Evolutionary conservation across 2,888 invertebrate genomes (phyloP).

Genomic region (Gerosis bhagava): DNA sequence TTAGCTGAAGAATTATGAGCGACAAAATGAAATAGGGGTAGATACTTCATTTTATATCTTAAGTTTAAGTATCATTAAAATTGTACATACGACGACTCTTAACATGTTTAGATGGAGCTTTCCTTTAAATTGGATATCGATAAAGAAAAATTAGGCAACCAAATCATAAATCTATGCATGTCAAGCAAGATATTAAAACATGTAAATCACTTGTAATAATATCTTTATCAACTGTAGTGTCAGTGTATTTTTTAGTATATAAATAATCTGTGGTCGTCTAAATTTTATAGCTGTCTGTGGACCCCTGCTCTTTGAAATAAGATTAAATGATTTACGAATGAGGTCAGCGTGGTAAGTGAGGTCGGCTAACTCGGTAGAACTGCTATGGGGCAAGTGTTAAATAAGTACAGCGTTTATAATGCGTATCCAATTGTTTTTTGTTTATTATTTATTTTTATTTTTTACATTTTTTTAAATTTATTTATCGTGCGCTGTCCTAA

Average conservation of each 20-base stretch:
- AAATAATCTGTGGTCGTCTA: slow-evolving; percentile 37
- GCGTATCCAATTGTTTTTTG: slow-evolving; percentile 3
- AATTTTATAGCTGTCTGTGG: slow-evolving; percentile 51
- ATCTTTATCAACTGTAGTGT: slow-evolving; percentile 31
- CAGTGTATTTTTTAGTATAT: slow-evolving; percentile 26
- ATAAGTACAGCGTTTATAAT: slow-evolving; percentile 12
- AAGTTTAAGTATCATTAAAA: too few relatives aligned
- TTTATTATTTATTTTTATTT: too few relatives aligned
- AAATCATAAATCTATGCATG: slow-evolving; percentile 12
- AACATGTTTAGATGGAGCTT: neutral
- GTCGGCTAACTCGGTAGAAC: slow-evolving; percentile 58
- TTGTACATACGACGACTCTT: too few relatives aligned
- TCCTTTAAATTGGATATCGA: slow-evolving; percentile 11
- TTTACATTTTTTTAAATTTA: too few relatives aligned
- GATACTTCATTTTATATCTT: too few relatives aligned
- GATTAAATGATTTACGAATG: slow-evolving; percentile 78
- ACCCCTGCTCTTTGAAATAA: slow-evolving; percentile 64
- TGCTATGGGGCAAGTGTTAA: slow-evolving; percentile 34
- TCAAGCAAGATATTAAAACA: slow-evolving; percentile 20
- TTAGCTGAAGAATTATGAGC: too few relatives aligned
- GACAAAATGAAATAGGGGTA: too few relatives aligned
- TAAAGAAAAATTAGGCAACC: neutral
- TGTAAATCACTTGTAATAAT: slow-evolving; percentile 35
- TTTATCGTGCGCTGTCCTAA: too few relatives aligned
- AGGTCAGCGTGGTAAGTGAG: slow-evolving; percentile 70